These are phyloP conservation scores for Drosophila hamatofila DNA, from an alignment of 2,888 invertebrate species.

Conservation along the genomic window DNA sequence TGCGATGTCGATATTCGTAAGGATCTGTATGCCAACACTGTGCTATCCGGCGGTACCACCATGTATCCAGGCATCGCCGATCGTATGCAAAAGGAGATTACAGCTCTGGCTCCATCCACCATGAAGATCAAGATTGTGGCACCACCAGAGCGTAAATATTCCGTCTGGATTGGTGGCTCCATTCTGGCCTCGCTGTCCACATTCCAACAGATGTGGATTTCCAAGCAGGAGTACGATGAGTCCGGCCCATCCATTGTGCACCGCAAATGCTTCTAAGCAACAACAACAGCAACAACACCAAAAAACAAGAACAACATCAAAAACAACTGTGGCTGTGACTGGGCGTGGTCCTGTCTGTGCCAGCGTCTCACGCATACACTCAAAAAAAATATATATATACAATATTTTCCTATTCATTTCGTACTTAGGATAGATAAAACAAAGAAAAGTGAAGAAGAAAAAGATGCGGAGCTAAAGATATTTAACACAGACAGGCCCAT, in stretches of 20 bases:
- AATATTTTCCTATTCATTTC: conserved; percentile 14
- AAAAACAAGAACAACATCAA: conserved; percentile 10
- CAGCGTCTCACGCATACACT: conserved; percentile 1
- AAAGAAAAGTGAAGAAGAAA: conserved; percentile 12
- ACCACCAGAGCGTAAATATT: conserved; percentile 97
- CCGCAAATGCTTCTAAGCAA: conserved; percentile 97
- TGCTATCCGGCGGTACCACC: conserved; percentile 96
- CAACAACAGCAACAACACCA: conserved; percentile 6
- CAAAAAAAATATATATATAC: neutral
- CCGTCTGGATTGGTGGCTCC: conserved; percentile 97
- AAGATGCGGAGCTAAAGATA: neutral
- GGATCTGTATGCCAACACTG: conserved; percentile 97
- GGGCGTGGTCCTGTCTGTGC: conserved; percentile 60
- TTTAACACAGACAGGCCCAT: neutral
- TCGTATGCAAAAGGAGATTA: conserved; percentile 97
- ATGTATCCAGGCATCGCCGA: conserved; percentile 98
- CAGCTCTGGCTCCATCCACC: conserved; percentile 94
- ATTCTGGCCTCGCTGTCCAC: conserved; percentile 95
- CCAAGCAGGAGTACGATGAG: conserved; percentile 98
- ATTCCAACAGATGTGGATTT: conserved; percentile 98
- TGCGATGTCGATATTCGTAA: conserved; percentile 98
- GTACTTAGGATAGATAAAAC: conserved; percentile 17
- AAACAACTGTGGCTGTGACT: conserved; percentile 82
- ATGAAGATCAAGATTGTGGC: conserved; percentile 98
- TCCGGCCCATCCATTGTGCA: conserved; percentile 98